Evolutionary conservation across 2,113 vertebrate genomes (phyloP).

Genomic region (Mystacornis crossleyi): DNA sequence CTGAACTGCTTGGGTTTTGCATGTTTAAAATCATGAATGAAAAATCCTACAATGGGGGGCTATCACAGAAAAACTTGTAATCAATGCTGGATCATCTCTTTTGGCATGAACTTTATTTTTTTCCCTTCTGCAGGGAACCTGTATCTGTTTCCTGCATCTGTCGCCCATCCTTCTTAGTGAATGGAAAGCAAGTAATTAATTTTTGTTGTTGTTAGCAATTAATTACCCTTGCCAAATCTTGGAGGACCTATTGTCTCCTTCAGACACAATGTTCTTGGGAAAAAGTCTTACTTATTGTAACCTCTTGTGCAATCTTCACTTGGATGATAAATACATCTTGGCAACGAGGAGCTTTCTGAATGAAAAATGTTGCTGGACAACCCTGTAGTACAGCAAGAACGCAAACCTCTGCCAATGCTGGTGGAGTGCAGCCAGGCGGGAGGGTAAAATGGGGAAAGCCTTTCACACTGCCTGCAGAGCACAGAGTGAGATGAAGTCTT

Average conservation of each 20-base stretch:
- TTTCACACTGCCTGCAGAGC: not conserved
- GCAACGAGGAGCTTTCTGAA: slow-evolving; percentile 37
- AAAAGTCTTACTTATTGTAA: slow-evolving; percentile 51
- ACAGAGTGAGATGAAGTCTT: not conserved
- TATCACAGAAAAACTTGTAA: not conserved
- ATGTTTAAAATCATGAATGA: slow-evolving; percentile 44
- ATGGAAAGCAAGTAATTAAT: slow-evolving; percentile 40
- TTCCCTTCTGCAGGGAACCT: slow-evolving; percentile 15
- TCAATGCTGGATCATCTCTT: slow-evolving; percentile 25
- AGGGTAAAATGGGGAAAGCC: slow-evolving; percentile 41
- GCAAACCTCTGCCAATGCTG: not conserved
- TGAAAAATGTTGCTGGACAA: slow-evolving; percentile 62
- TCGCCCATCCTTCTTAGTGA: slow-evolving; percentile 33
- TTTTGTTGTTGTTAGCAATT: slow-evolving; percentile 31
- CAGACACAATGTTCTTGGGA: slow-evolving; percentile 44
- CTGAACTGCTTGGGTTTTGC: not conserved
- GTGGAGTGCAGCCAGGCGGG: not conserved
- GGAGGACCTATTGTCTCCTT: slow-evolving; percentile 52
- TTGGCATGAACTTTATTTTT: not conserved
- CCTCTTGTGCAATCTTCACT: slow-evolving; percentile 27
- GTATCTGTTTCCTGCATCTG: slow-evolving; percentile 68
- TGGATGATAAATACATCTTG: slow-evolving; percentile 58
- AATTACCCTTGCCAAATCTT: slow-evolving; percentile 38
- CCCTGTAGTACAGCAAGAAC: slow-evolving; percentile 39
- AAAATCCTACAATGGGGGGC: not conserved